Evolutionary conservation across 37 sponge, comb jelly and placozoan species (phyloP).

Genomic region (Chondrosia reniformis): DNA sequence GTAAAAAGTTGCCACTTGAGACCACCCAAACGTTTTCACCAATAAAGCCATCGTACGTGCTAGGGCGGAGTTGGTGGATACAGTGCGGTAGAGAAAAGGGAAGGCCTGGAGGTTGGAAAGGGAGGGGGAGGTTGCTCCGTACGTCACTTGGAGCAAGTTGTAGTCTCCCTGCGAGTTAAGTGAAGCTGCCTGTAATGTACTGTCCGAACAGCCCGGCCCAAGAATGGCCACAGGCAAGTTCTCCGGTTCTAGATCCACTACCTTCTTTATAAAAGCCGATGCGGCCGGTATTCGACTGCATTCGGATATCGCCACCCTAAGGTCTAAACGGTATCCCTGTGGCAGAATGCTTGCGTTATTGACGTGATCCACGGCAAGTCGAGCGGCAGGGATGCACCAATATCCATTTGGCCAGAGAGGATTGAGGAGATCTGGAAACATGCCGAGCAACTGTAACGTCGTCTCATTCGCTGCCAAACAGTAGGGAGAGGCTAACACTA

Average conservation of each 20-base stretch:
- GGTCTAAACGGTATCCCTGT: constrained; percentile 30
- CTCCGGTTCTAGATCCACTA: not conserved
- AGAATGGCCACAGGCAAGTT: constrained; percentile 8
- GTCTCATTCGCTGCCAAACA: too few relatives aligned
- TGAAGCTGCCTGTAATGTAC: constrained; percentile 6
- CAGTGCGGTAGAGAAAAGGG: constrained; percentile 20
- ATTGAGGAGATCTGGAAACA: not conserved
- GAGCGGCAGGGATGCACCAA: constrained; percentile 37
- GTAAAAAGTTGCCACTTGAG: not conserved
- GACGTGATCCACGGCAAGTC: constrained; percentile 38
- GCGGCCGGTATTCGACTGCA: not conserved
- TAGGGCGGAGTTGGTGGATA: not conserved
- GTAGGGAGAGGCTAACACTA: too few relatives aligned
- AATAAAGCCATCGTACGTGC: not conserved
- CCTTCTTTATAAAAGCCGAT: not conserved
- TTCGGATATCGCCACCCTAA: not conserved
- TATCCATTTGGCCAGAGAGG: not conserved
- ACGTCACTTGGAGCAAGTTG: not conserved
- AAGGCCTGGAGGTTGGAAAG: constrained; percentile 12
- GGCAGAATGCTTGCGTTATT: constrained; percentile 24
- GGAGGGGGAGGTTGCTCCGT: constrained; percentile 17
- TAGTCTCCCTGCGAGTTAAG: not conserved
- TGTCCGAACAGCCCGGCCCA: constrained; percentile 21
- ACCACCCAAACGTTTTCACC: not conserved
- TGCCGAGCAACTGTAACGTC: not conserved